A percentile compares a stretch with the other conserved stretches of the same genome.
These are phyloP conservation scores for Drosophila arawakana DNA, from an alignment of 1,140 invertebrate genomes.

Conservation along the genomic window DNA sequence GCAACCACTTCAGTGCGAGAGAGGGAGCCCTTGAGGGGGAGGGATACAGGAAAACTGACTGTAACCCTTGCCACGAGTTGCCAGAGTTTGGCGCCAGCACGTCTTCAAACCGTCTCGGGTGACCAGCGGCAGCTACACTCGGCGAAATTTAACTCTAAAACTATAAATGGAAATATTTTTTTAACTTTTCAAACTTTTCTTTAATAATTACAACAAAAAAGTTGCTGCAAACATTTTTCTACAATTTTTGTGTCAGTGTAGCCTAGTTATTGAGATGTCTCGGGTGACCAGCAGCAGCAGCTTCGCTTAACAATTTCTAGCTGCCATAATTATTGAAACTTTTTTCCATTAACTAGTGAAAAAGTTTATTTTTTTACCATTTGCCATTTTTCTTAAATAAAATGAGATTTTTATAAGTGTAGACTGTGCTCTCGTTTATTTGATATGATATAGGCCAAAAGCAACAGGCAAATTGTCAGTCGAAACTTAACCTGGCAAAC, in stretches of 20 bases:
- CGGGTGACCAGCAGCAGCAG: no score
- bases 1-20: slow-evolving; percentile 31
- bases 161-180: no score
- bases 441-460: slow-evolving; percentile 30
- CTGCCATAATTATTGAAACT: no score
- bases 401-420: background rate
- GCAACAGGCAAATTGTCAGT: slow-evolving; percentile 25
- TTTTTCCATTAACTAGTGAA: background rate
- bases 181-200: no score
- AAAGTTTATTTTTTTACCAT: background rate
- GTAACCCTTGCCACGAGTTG: slow-evolving; percentile 36
- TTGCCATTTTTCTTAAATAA: background rate
- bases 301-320: no score
- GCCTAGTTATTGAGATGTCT: no score
- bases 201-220: no score
- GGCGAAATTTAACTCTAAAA: no score
- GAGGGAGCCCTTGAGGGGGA: background rate
- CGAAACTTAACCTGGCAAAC: background rate
- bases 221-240: no score
- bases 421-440: background rate
- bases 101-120: slow-evolving; percentile 59
- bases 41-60: background rate
- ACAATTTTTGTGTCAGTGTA: no score
- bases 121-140: slow-evolving; percentile 34
- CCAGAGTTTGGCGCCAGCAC: slow-evolving; percentile 53